Evolutionary conservation across 2,113 vertebrate genomes (phyloP).

Genomic region (Tor tambroides): DNA sequence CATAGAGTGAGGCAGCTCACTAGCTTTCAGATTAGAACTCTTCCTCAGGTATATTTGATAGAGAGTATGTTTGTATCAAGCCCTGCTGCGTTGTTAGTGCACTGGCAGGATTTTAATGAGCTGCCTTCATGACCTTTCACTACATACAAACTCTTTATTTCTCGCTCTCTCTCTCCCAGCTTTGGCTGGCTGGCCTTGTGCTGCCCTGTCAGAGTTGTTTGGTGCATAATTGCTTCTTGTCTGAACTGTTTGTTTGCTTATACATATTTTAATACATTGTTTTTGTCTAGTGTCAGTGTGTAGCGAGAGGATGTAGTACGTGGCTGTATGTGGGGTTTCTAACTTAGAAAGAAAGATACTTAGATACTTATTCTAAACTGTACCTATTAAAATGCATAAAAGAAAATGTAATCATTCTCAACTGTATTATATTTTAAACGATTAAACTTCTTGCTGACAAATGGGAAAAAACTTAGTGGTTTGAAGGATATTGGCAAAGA

Average conservation of each 20-base stretch:
- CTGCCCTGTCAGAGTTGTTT: constrained; percentile 45
- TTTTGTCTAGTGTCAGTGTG: constrained; percentile 23
- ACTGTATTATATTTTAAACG: too few relatives aligned
- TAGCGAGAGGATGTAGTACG: not conserved
- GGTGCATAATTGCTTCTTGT: constrained; percentile 52
- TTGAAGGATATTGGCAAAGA: too few relatives aligned
- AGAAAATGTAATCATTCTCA: too few relatives aligned
- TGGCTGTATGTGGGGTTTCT: not conserved
- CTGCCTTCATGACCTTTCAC: constrained; percentile 76
- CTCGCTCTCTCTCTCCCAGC: not conserved
- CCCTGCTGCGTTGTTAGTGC: constrained; percentile 72
- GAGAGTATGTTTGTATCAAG: not conserved
- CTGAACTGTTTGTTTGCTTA: constrained; percentile 53
- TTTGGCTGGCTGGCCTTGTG: constrained; percentile 30
- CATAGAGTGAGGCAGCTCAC: not conserved
- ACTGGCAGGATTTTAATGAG: constrained; percentile 80
- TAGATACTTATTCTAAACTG: too few relatives aligned
- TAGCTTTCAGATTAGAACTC: not conserved
- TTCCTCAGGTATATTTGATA: constrained; percentile 1
- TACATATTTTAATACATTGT: constrained; percentile 40
- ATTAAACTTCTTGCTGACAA: too few relatives aligned
- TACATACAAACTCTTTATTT: not conserved
- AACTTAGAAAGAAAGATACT: too few relatives aligned
- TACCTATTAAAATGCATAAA: too few relatives aligned
- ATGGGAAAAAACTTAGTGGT: too few relatives aligned